phyloP scores from a whole-genome alignment of 35 echinoderm and acorn worm genomes.

The Ophioderma brevispina region DNA sequence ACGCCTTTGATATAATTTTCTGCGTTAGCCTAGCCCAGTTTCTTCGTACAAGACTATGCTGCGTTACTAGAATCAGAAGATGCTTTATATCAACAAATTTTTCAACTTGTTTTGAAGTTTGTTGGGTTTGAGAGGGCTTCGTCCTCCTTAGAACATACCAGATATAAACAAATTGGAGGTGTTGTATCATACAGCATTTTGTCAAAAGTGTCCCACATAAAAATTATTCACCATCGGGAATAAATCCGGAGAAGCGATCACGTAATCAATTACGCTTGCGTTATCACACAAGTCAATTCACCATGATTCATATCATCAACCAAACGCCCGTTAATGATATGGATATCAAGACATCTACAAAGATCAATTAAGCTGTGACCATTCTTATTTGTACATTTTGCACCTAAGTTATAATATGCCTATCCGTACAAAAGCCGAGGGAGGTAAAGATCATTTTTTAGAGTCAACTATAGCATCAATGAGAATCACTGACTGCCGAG shows the following conservation, averaged over 20 bases:
- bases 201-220: conserved; percentile 29
- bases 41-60: background rate
- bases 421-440: conserved; percentile 13
- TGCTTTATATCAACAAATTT: background rate
- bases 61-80: background rate
- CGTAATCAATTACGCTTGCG: conserved; percentile 28
- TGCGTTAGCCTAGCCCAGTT: conserved; percentile 5
- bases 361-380: conserved; percentile 14
- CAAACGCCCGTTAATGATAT: conserved; percentile 27
- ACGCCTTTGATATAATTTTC: background rate
- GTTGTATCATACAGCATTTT: conserved; percentile 18
- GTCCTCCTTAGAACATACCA: background rate
- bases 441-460: no score
- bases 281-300: conserved; percentile 15
- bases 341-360: conserved; percentile 26
- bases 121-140: background rate
- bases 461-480: no score
- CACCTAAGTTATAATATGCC: conserved; percentile 21
- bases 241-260: background rate
- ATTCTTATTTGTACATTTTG: conserved; percentile 24
- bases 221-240: conserved; percentile 5
- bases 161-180: conserved; percentile 11
- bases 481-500: background rate
- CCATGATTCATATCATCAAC: conserved; percentile 11
- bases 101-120: no score